These are phyloP conservation scores for Oenanthe melanoleuca DNA, from an alignment of 2,113 vertebrate species.

Conservation along the genomic window DNA sequence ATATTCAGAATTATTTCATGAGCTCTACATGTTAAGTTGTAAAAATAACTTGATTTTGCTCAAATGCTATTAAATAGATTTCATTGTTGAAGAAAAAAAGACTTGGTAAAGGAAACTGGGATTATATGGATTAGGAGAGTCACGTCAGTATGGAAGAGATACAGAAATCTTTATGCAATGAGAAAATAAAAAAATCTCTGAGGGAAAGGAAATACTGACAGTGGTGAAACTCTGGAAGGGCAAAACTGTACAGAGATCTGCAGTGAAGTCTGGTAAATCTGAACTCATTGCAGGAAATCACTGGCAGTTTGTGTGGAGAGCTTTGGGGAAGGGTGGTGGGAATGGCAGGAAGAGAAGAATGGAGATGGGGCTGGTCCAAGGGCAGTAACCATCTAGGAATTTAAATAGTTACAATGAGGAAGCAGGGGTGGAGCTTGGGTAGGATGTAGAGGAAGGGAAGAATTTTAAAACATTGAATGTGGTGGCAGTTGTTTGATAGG, in stretches of 20 bases:
- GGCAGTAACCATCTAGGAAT: background rate
- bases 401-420: background rate
- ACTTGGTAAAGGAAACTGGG: background rate
- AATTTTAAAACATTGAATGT: background rate
- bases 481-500: background rate
- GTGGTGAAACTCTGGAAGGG: background rate
- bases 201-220: background rate
- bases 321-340: background rate
- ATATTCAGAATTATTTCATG: constrained; percentile 22
- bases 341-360: background rate
- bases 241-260: background rate
- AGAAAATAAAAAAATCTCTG: background rate
- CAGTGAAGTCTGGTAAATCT: background rate
- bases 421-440: background rate
- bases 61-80: background rate
- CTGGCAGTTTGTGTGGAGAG: background rate
- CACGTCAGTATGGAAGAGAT: background rate
- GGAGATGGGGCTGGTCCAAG: background rate
- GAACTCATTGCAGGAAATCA: background rate
- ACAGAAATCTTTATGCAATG: background rate
- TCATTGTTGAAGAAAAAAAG: background rate
- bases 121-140: background rate
- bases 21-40: background rate
- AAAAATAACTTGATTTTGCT: constrained; percentile 19
- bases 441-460: background rate